phyloP scores from a whole-genome alignment of 2,113 vertebrate species.

The Numenius arquata region DNA sequence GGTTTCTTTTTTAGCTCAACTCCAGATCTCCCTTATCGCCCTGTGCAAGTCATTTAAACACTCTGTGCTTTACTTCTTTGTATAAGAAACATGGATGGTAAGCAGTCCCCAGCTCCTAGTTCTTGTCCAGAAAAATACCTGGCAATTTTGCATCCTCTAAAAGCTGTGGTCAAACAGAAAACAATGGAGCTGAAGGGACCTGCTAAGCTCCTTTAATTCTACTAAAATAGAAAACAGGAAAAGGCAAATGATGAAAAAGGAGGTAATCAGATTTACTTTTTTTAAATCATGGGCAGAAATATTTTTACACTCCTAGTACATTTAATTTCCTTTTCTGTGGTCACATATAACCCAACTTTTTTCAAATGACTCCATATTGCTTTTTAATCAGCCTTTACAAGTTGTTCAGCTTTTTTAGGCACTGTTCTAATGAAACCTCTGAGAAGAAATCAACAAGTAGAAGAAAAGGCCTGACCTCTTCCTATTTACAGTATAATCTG shows the following conservation, averaged over 20 bases:
- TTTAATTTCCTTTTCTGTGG: background rate
- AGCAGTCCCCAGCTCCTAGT: accelerated
- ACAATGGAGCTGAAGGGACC: background rate
- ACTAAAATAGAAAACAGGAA: background rate
- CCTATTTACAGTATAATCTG: background rate
- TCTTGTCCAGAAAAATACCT: background rate
- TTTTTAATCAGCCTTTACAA: background rate
- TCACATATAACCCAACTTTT: background rate
- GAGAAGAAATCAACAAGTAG: background rate
- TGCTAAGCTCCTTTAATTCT: background rate
- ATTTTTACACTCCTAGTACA: background rate
- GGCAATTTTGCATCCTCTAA: background rate
- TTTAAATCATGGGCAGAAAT: background rate
- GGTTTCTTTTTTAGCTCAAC: background rate
- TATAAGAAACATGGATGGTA: background rate
- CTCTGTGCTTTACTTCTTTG: background rate
- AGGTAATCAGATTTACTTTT: background rate
- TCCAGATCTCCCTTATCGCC: background rate
- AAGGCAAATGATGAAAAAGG: background rate
- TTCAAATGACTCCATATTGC: background rate
- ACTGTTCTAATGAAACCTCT: background rate
- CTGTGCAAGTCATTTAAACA: background rate
- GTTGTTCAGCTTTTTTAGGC: background rate
- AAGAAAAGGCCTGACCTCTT: background rate
- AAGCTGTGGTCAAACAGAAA: background rate